Evolutionary conservation across 1,140 invertebrate species (phyloP).

Genomic region (Pararge aegeria): DNA sequence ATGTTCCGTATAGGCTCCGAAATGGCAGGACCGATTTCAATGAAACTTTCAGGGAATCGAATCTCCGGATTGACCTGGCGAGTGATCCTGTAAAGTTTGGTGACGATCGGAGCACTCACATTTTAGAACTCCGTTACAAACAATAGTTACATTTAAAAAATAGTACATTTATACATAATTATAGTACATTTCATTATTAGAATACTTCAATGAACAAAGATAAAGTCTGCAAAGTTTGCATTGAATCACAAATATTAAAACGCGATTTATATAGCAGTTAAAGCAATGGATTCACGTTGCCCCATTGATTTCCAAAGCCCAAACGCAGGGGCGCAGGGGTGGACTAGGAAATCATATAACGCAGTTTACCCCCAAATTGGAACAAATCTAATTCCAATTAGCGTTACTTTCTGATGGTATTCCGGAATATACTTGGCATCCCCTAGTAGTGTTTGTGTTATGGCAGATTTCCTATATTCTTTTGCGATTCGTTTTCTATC

Average conservation of each 20-base stretch:
- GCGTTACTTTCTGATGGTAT: constrained; percentile 32
- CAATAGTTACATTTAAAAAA: too few relatives aligned
- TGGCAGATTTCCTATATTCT: constrained; percentile 3
- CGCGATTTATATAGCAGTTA: constrained; percentile 3
- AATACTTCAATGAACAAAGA: too few relatives aligned
- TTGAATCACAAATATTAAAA: background rate
- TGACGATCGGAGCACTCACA: too few relatives aligned
- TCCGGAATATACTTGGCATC: constrained; percentile 18
- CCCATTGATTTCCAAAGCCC: constrained; percentile 63
- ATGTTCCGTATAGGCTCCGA: too few relatives aligned
- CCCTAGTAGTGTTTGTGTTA: constrained; percentile 10
- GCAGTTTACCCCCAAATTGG: constrained; percentile 52
- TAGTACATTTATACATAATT: too few relatives aligned
- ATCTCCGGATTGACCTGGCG: too few relatives aligned
- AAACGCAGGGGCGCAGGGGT: constrained; percentile 42
- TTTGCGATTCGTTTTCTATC: background rate
- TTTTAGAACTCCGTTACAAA: too few relatives aligned
- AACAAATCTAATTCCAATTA: constrained; percentile 64
- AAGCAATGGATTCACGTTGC: constrained; percentile 23
- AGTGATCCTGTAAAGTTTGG: too few relatives aligned
- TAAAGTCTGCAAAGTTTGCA: too few relatives aligned
- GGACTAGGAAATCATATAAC: constrained; percentile 58
- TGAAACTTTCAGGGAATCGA: too few relatives aligned
- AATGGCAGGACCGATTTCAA: too few relatives aligned
- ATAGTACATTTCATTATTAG: too few relatives aligned